Evolutionary conservation across 1,140 invertebrate species (phyloP).

Genomic region (Leptopilina boulardi): DNA sequence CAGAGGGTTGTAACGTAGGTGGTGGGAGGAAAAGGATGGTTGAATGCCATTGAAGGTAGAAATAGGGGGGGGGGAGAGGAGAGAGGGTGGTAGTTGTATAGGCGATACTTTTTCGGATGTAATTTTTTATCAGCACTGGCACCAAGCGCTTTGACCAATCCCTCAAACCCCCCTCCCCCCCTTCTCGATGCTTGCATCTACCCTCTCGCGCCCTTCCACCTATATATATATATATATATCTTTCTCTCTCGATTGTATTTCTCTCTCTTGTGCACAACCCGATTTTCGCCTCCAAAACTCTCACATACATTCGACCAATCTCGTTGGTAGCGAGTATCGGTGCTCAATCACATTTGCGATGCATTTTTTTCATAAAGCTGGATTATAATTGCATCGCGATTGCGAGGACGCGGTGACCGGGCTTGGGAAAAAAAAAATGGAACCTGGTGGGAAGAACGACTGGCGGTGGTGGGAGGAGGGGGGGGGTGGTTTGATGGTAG

Average conservation of each 20-base stretch:
- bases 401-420: constrained; percentile 66
- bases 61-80: background rate
- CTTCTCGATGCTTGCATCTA: constrained; percentile 48
- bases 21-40: too few species aligned
- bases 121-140: constrained; percentile 72
- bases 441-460: constrained; percentile 57
- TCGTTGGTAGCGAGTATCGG: constrained; percentile 70
- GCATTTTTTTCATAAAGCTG: constrained; percentile 77
- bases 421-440: constrained; percentile 69
- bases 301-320: constrained; percentile 64
- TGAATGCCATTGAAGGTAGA: constrained; percentile 6
- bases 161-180: constrained; percentile 63
- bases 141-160: constrained; percentile 69
- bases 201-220: constrained; percentile 31
- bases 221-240: constrained; percentile 24
- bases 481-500: constrained; percentile 59
- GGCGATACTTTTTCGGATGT: constrained; percentile 68
- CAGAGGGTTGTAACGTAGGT: constrained; percentile 38
- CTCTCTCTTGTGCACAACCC: constrained; percentile 33
- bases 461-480: constrained; percentile 51
- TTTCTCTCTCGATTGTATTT: constrained; percentile 33
- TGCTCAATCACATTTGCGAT: constrained; percentile 77
- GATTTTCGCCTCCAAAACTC: constrained; percentile 49
- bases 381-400: constrained; percentile 77
- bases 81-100: constrained; percentile 47